Evolutionary conservation across 92 coral and sea anemone genomes (phyloP), one percentile per base, ranked within the genome.

Genomic region (Palythoa grandiflora): DNA sequence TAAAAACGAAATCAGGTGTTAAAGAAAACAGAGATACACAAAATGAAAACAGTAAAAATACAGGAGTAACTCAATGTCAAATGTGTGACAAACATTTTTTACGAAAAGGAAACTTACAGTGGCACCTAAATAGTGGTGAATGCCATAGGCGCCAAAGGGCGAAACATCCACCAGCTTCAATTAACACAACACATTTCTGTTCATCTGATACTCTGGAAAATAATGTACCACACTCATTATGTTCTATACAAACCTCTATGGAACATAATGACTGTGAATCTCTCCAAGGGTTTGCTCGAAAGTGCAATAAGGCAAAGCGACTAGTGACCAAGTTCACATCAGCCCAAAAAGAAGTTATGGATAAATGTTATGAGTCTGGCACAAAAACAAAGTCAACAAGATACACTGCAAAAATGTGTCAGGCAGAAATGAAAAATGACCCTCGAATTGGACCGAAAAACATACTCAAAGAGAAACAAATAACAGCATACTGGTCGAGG

Each of bases 371-470:
- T 39, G 73, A 79, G 11, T 63, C 85, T 17, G 85, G 85, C n/a
- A 19, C 74, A 63, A 80, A 80, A 63, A n/a, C 85, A 9, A 80
- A 63, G 7, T 40, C 73, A 63, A 80, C 39, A 3, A 80, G 85
- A 80, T 80, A 80, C 38, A 80, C 85, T 8, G 85, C 74, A 5
- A 80, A 61, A 16, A 80, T 60, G 85, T 80, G 85, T 13, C 85
- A 80, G 39, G 51, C 35, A 16, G 85, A 80, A 48, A 80, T 80
- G 74, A 6, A 1, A 38, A 1, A 4, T 5, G 73, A 80, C 28
- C 40, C 85, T 17, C 16, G 73, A 63, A 80, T 80, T 63, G 73
- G 60, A 60, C 57, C 85, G 0, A 37, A 80, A 2, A 60, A 6
- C 13, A 20, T n/a, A 3, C 85, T 60, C 1, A 80, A 36, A 63